A percentile compares a stretch with the other conserved stretches of the same genome.
Evolutionary conservation across 2,797 vertebrate genomes (phyloP).

Genomic region (Scolopax rusticola): DNA sequence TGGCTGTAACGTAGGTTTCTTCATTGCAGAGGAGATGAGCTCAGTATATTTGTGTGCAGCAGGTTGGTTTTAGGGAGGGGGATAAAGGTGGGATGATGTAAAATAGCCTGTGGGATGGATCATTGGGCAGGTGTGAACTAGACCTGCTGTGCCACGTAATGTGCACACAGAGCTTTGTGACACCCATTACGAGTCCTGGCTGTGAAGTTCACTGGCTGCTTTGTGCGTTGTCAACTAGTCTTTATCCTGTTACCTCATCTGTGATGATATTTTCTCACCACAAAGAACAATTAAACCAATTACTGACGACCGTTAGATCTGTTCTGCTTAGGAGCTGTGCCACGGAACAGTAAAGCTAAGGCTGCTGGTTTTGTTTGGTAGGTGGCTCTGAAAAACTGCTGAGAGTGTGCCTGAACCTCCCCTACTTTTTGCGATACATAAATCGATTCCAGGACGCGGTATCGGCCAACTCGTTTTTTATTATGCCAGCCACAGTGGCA

Average conservation of each 20-base stretch:
- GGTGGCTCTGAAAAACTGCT: slow-evolving; percentile 98
- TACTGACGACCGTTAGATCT: neutral
- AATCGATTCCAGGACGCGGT: slow-evolving; percentile 99
- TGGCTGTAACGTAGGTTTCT: neutral
- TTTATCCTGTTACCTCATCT: neutral
- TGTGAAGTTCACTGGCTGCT: neutral
- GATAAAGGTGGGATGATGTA: fast-evolving
- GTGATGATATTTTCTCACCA: neutral
- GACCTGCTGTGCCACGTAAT: fast-evolving
- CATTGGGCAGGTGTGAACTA: neutral
- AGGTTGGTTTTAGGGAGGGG: neutral
- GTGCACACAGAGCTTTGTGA: neutral
- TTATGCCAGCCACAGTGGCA: slow-evolving; percentile 98
- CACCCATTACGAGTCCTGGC: fast-evolving
- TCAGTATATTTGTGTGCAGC: neutral
- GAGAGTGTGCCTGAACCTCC: slow-evolving; percentile 96
- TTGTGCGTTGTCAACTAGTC: neutral
- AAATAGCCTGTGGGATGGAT: neutral
- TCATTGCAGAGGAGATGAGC: neutral
- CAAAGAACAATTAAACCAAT: neutral
- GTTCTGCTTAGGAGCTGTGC: neutral
- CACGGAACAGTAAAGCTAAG: neutral
- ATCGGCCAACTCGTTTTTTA: slow-evolving; percentile 97
- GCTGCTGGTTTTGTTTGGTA: slow-evolving; percentile 19
- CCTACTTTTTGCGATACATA: slow-evolving; percentile 97